phyloP scores from a whole-genome alignment of 92 coral and sea anemone genomes.

The Anthopleura xanthogrammica region DNA sequence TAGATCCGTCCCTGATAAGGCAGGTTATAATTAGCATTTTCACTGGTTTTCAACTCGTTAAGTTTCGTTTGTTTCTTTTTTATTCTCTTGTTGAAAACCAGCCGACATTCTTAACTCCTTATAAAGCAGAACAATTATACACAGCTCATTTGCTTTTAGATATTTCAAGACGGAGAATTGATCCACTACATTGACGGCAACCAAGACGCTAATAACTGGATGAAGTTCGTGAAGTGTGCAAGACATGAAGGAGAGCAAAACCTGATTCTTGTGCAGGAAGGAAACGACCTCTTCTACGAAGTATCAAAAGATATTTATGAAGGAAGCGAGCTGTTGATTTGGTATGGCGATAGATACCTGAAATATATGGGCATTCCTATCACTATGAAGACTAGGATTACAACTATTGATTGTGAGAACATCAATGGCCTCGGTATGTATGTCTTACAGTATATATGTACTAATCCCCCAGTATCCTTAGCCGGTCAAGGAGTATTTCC shows the following conservation, averaged over 20 bases:
- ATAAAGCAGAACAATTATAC: no score
- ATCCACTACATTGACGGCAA: conserved; percentile 82
- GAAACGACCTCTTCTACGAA: conserved; percentile 79
- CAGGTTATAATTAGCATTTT: no score
- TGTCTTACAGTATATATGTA: not conserved
- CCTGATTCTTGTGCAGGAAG: conserved; percentile 83
- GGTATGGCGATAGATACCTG: conserved; percentile 94
- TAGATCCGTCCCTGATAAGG: no score
- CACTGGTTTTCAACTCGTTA: no score
- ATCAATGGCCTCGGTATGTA: conserved; percentile 42
- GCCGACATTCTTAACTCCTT: no score
- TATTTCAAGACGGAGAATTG: conserved; percentile 93
- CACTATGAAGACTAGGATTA: conserved; percentile 89
- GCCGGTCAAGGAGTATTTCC: not conserved
- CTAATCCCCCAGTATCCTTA: no score
- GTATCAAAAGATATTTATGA: conserved; percentile 71
- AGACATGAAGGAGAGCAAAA: conserved; percentile 95
- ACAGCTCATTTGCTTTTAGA: conserved; percentile 28
- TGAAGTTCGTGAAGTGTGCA: conserved; percentile 94
- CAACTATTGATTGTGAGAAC: conserved; percentile 39
- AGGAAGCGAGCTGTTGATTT: conserved; percentile 90
- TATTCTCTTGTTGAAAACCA: no score
- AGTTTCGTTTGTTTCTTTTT: no score
- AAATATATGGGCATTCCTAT: conserved; percentile 99
- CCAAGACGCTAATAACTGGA: conserved; percentile 84